Conservation (phyloP, 2,888 invertebrate species). For the Pseudolycoriella hygida region DNA sequence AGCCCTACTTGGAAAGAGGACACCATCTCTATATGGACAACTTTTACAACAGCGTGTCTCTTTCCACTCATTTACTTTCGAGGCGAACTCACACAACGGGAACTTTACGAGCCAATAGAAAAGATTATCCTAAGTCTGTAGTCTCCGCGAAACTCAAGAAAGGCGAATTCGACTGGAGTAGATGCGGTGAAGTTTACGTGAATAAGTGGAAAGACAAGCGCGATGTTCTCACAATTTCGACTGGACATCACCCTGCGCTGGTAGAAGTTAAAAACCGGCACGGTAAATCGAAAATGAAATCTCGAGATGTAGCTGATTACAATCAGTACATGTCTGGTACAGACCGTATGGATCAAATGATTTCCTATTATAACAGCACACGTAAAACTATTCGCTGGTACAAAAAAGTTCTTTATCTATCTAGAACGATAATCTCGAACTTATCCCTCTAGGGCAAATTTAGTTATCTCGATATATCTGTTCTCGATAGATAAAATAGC, state of each 20-base stretch:
- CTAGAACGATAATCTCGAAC: too few relatives aligned
- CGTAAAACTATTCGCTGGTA: not conserved
- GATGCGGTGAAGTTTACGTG: not conserved
- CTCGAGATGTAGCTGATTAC: not conserved
- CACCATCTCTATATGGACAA: constrained; percentile 17
- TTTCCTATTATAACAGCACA: not conserved
- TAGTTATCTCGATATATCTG: too few relatives aligned
- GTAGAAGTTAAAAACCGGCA: not conserved
- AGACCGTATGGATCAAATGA: not conserved
- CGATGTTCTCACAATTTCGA: not conserved
- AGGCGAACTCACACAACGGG: constrained; percentile 13
- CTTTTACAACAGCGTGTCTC: constrained; percentile 13
- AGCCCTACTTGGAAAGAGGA: constrained; percentile 16
- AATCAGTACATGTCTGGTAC: not conserved
- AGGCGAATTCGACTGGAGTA: too few relatives aligned
- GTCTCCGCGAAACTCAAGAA: too few relatives aligned
- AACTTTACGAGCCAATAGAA: constrained; percentile 13
- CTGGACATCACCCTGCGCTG: not conserved
- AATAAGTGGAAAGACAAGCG: not conserved
- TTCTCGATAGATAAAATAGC: too few relatives aligned
- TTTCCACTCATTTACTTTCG: constrained; percentile 11
- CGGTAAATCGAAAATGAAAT: not conserved
- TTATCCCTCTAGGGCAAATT: too few relatives aligned
- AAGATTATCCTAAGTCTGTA: constrained; percentile 12
- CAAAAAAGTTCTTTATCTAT: not conserved